phyloP scores from a whole-genome alignment of 2,113 vertebrate genomes.

The Gavia stellata region DNA sequence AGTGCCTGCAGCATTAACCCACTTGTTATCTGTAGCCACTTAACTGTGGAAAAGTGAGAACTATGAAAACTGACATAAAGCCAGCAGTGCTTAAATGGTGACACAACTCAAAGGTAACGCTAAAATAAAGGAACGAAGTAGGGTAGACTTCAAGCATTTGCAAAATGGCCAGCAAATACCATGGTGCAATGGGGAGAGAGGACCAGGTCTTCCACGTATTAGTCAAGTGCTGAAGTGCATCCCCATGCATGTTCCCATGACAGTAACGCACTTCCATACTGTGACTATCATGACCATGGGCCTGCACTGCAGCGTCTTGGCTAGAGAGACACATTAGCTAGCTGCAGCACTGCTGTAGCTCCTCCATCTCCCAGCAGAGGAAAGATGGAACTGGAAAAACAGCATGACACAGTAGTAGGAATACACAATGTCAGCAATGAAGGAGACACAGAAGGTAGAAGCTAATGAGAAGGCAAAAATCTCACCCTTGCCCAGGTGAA shows the following conservation, averaged over 20 bases:
- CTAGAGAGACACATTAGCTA: background rate
- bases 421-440: background rate
- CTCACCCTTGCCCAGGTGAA: background rate
- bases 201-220: background rate
- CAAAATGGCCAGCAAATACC: background rate
- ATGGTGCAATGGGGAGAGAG: background rate
- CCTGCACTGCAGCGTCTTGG: background rate
- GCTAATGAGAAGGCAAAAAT: background rate
- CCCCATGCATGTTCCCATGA: rapidly evolving
- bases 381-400: background rate
- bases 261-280: background rate
- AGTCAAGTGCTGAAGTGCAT: background rate
- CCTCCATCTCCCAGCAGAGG: background rate
- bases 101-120: background rate
- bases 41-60: background rate
- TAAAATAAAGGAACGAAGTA: background rate
- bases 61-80: background rate
- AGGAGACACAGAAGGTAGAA: background rate
- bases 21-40: background rate
- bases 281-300: background rate
- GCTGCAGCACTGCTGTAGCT: background rate
- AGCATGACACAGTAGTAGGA: background rate
- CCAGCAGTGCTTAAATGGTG: background rate
- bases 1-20: background rate
- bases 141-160: background rate